Percentiles rank a stretch among this genome's conserved stretches.
phyloP scores from a whole-genome alignment of 2,797 vertebrate genomes.

The Karalla daura region DNA sequence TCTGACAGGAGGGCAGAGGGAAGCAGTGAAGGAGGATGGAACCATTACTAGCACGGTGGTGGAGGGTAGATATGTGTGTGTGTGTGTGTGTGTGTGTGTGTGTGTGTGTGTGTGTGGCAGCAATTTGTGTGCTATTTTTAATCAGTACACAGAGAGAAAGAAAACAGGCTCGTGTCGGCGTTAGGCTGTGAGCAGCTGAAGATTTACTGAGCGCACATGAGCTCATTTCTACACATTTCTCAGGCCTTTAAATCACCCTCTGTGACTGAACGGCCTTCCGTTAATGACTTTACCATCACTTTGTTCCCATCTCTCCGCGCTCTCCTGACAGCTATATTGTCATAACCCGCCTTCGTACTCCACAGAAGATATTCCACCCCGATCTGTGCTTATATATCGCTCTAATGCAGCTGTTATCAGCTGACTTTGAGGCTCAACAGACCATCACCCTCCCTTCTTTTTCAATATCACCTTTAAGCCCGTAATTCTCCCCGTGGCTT shows the following conservation, averaged over 20 bases:
- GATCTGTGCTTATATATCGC: neutral
- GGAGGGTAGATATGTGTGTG: neutral
- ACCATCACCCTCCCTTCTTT: neutral
- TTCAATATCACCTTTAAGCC: slow-evolving; percentile 29
- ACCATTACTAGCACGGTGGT: neutral
- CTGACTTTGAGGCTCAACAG: neutral
- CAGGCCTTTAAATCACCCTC: slow-evolving; percentile 74
- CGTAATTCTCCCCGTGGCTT: slow-evolving; percentile 11
- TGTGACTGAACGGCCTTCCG: slow-evolving; percentile 42
- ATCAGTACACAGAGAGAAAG: slow-evolving; percentile 58
- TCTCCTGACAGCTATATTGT: slow-evolving; percentile 10
- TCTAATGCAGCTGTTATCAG: neutral
- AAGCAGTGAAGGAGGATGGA: slow-evolving; percentile 16
- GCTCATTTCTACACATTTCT: slow-evolving; percentile 73
- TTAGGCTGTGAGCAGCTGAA: slow-evolving; percentile 58
- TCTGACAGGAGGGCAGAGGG: slow-evolving; percentile 20
- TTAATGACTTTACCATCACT: slow-evolving; percentile 74
- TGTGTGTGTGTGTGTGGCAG: slow-evolving; percentile 15
- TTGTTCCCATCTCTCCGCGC: slow-evolving; percentile 9
- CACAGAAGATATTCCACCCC: neutral
- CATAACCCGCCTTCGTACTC: neutral
- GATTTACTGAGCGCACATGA: slow-evolving; percentile 76
- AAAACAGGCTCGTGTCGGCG: slow-evolving; percentile 43
- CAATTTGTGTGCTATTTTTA: slow-evolving; percentile 67
- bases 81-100: slow-evolving; percentile 15